phyloP scores from a whole-genome alignment of 2,888 invertebrate species.

The Scaptomyza reducta region DNA sequence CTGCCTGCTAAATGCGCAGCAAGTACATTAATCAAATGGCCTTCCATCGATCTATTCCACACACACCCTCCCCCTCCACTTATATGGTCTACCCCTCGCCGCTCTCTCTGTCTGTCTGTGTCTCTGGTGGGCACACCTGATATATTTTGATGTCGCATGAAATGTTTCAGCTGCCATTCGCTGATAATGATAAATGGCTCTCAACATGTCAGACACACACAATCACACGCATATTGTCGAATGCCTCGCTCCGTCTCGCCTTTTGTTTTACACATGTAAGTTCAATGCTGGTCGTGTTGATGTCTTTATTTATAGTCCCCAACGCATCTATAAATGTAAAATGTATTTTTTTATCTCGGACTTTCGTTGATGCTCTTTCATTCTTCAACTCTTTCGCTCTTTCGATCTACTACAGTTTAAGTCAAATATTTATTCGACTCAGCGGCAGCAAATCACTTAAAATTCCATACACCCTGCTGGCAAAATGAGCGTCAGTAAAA shows the following conservation, averaged over 20 bases:
- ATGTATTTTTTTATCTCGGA: constrained; percentile 34
- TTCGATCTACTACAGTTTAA: constrained; percentile 25
- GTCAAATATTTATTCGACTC: constrained; percentile 60
- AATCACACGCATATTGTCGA: constrained; percentile 14
- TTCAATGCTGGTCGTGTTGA: constrained; percentile 60
- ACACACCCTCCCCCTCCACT: not conserved
- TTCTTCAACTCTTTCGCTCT: not conserved
- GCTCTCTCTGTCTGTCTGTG: not conserved
- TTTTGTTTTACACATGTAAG: constrained; percentile 34
- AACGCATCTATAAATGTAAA: constrained; percentile 47
- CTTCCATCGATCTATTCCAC: constrained; percentile 42
- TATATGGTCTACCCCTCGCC: not conserved
- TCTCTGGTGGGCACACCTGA: constrained; percentile 51
- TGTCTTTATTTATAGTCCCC: constrained; percentile 57
- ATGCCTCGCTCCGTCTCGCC: too few relatives aligned
- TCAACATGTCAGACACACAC: constrained; percentile 25
- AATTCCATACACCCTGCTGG: constrained; percentile 59
- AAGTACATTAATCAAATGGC: constrained; percentile 59
- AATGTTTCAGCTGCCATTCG: constrained; percentile 63
- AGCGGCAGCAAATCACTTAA: constrained; percentile 70
- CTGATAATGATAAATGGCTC: constrained; percentile 72
- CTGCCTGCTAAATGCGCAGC: constrained; percentile 46
- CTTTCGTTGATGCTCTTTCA: constrained; percentile 19
- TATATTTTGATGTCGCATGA: constrained; percentile 55
- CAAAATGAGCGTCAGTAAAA: constrained; percentile 15